These are phyloP conservation scores for Drepana arcuata DNA, from an alignment of 1,140 invertebrate species.

Conservation along the genomic window DNA sequence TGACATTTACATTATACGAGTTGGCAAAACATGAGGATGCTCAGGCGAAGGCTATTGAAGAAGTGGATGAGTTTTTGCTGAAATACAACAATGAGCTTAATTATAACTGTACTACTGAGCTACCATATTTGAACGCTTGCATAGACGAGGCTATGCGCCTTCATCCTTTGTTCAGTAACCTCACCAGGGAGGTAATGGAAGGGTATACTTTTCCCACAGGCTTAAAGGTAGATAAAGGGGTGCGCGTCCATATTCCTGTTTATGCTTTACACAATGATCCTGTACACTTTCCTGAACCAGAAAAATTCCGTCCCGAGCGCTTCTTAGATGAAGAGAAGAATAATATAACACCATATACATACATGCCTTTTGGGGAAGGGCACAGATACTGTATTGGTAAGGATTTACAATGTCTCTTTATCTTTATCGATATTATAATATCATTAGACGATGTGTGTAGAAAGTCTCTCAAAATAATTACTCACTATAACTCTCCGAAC, in stretches of 20 bases:
- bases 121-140: conserved; percentile 32
- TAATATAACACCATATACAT: conserved; percentile 17
- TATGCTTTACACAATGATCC: conserved; percentile 52
- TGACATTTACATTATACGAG: conserved; percentile 67
- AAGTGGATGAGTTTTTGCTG: conserved; percentile 64
- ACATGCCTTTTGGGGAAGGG: conserved; percentile 24
- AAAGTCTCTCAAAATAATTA: too few species aligned
- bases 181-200: conserved; percentile 20
- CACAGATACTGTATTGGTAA: conserved; percentile 38
- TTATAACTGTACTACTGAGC: conserved; percentile 44
- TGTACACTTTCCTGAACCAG: conserved; percentile 74
- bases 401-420: too few species aligned
- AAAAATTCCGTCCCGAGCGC: conserved; percentile 77
- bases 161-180: conserved; percentile 24
- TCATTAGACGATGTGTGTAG: too few species aligned
- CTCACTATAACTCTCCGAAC: too few species aligned
- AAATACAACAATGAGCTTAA: conserved; percentile 41
- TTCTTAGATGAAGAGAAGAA: conserved; percentile 65
- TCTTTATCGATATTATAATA: too few species aligned
- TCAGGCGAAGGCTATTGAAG: conserved; percentile 63
- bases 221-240: conserved; percentile 25
- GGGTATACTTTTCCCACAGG: conserved; percentile 43
- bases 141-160: conserved; percentile 25
- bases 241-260: conserved; percentile 33
- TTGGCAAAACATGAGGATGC: conserved; percentile 55